Conservation (phyloP, 2,888 invertebrate genomes). For the Oligia strigilis region DNA sequence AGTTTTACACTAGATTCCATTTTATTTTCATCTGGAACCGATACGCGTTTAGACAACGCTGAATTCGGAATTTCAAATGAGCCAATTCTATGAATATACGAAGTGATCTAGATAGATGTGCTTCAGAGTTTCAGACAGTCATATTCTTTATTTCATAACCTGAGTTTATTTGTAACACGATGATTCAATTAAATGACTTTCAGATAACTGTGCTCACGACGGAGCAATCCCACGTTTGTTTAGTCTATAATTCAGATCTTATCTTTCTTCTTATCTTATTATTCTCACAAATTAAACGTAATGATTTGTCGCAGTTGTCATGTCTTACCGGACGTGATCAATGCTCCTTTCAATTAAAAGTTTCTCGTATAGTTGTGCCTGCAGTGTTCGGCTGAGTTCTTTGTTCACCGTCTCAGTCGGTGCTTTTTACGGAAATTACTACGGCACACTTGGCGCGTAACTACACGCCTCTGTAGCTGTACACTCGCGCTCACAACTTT, state of each 20-base stretch:
- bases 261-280: constrained; percentile 30
- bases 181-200: constrained; percentile 8
- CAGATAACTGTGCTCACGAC: neutral
- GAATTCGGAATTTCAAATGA: constrained; percentile 43
- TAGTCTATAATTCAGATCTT: constrained; percentile 13
- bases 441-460: constrained; percentile 63
- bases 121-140: neutral
- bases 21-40: constrained; percentile 53
- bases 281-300: constrained; percentile 19
- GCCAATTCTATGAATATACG: constrained; percentile 17
- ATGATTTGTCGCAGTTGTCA: constrained; percentile 33
- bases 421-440: constrained; percentile 74
- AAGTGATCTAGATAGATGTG: constrained; percentile 10
- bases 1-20: constrained; percentile 45
- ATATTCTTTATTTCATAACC: constrained; percentile 1
- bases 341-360: constrained; percentile 86
- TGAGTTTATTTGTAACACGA: constrained; percentile 1
- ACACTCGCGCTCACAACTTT: constrained; percentile 51
- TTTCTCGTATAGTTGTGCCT: constrained; percentile 74
- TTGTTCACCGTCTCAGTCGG: constrained; percentile 52
- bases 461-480: constrained; percentile 39
- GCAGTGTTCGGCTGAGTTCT: constrained; percentile 73
- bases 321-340: constrained; percentile 75
- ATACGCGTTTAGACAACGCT: constrained; percentile 32
- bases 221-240: constrained; percentile 23